Conservation (phyloP, 2,797 vertebrate genomes). For the Hipposideros larvatus region DNA sequence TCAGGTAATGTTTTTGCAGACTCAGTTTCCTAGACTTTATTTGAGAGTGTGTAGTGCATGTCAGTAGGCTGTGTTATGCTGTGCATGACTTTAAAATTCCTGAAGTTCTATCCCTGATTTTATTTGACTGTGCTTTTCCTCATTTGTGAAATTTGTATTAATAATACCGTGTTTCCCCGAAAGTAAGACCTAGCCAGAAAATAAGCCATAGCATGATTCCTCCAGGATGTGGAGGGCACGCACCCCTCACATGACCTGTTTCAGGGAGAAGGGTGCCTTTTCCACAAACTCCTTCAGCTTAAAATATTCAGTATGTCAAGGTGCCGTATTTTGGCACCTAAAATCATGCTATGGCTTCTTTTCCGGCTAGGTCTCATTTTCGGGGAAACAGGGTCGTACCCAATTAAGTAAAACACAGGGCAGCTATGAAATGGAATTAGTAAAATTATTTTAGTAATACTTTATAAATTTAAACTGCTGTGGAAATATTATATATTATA, state of each 20-base stretch:
- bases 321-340: too few relatives aligned
- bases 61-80: background rate
- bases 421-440: constrained; percentile 14
- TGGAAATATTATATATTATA: background rate
- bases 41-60: background rate
- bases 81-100: background rate
- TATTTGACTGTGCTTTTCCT: background rate
- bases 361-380: too few relatives aligned
- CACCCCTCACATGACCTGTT: too few relatives aligned
- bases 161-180: background rate
- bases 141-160: constrained; percentile 47
- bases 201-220: too few relatives aligned
- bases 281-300: too few relatives aligned
- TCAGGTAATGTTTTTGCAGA: background rate
- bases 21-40: background rate
- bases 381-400: background rate
- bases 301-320: too few relatives aligned
- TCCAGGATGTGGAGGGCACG: too few relatives aligned
- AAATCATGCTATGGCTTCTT: too few relatives aligned
- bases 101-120: background rate
- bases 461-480: constrained; percentile 31
- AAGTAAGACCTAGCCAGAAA: too few relatives aligned
- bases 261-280: too few relatives aligned
- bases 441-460: constrained; percentile 38
- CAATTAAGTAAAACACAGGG: background rate